Evolutionary conservation across 2,888 invertebrate species (phyloP).

Genomic region (Tinea pellionella): DNA sequence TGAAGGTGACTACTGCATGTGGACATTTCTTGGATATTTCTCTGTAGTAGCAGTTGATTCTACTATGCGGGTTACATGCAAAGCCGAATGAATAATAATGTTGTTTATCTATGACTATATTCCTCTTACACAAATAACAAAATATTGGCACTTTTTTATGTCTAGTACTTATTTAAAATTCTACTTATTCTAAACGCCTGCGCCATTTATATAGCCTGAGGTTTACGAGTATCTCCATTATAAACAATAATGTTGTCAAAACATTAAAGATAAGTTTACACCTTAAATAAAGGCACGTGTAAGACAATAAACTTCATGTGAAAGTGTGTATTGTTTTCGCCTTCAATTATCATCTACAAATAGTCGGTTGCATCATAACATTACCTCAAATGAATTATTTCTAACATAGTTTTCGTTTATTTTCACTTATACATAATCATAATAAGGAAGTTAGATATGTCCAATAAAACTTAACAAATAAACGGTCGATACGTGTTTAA

Average conservation of each 20-base stretch:
- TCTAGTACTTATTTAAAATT: too few relatives aligned
- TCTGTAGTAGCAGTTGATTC: too few relatives aligned
- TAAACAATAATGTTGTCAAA: background rate
- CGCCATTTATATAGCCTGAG: too few relatives aligned
- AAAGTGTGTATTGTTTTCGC: background rate
- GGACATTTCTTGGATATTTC: too few relatives aligned
- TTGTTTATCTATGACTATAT: too few relatives aligned
- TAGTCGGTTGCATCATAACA: background rate
- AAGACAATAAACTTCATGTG: background rate
- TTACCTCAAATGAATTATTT: background rate
- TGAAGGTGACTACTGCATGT: too few relatives aligned
- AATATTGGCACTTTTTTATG: too few relatives aligned
- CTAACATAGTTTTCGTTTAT: background rate
- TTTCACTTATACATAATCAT: conserved; percentile 5
- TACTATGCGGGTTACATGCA: too few relatives aligned
- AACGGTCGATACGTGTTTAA: background rate
- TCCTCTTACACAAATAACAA: too few relatives aligned
- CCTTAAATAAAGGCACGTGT: background rate
- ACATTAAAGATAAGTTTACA: background rate
- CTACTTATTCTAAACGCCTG: too few relatives aligned
- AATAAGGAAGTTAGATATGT: background rate
- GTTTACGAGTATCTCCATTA: background rate
- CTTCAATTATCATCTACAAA: conserved; percentile 6
- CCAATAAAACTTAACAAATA: conserved; percentile 1
- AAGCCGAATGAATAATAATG: too few relatives aligned